Conservation (phyloP, 2,113 vertebrate species). For the Malurus cyaneus region DNA sequence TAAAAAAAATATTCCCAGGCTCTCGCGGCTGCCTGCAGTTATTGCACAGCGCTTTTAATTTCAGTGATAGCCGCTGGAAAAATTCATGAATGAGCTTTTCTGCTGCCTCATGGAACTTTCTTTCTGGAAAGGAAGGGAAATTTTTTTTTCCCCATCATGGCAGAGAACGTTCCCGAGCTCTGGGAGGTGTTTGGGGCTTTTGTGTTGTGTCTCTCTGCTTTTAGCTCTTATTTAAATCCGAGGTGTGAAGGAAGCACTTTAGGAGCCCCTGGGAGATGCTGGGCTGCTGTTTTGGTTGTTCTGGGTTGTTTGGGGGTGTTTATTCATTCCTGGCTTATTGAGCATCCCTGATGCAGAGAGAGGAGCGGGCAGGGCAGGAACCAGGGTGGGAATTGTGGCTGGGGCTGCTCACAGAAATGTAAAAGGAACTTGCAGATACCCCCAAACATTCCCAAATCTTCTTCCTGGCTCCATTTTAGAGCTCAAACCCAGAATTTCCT, state of each 20-base stretch:
- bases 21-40: neutral
- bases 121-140: neutral
- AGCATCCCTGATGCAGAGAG: neutral
- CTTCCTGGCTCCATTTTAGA: neutral
- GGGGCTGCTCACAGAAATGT: neutral
- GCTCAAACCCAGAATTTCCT: neutral
- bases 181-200: neutral
- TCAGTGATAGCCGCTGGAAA: neutral
- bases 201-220: neutral
- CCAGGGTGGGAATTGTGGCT: neutral
- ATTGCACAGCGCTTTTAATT: neutral
- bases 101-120: neutral
- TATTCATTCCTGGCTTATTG: neutral
- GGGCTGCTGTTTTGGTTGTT: neutral
- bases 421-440: fast-evolving
- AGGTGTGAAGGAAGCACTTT: neutral
- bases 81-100: neutral
- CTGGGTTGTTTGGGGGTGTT: neutral
- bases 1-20: no score
- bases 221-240: neutral
- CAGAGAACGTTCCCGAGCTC: neutral
- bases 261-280: neutral
- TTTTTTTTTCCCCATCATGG: neutral
- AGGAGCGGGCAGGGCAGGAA: neutral
- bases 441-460: neutral